Base-by-base conservation (phyloP, 2,888 invertebrate species). In the Drosophila ustulata region DNA sequence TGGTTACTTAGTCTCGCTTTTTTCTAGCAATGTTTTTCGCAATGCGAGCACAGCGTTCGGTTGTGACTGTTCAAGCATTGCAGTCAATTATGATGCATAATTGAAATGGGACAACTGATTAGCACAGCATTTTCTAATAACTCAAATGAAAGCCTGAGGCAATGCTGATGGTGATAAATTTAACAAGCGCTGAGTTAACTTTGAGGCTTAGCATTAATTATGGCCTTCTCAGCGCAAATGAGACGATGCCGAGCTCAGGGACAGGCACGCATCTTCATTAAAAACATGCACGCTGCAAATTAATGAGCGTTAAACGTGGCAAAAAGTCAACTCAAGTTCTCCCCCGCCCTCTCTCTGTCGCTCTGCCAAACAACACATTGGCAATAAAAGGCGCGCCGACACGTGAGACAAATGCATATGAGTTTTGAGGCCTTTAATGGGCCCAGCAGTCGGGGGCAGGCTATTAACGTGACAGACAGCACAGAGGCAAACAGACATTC, bases 341-440 rank as follows among this genome's bases (percentile, higher is more conserved):
- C 30, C 8, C n/a, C 11, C n/a, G 46, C 26, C 7, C 3, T n/a
- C 46, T 9, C 32, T 18, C 28, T 9, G 25, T 41, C 53, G 41
- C 13, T 1, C 32, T 1, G 39, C 3, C 39, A 30, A 25, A 62
- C 61, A 63, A 53, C 79, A 79, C 67, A 82, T 74, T 65, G 64
- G 65, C 72, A 81, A 76, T 84, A 84, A 84, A 84, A 82, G 76
- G 50, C 55, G 51, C 39, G 47, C 62, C 62, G 58, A 84, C 86
- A 85, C 86, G 86, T 82, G 86, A 82, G 86, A 66, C 76, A 84
- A 84, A 84, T 82, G 73, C 88, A 75, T 81, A 81, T 87, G 88
- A 84, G 84, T 83, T 75, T 75, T 66, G 56, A 75, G 67, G 39
- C 62, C 66, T 61, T 64, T 71, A 80, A 73, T 77, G 71, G 55